Conservation (phyloP, 1,140 invertebrate species). For the Drosophila tsacasi region DNA sequence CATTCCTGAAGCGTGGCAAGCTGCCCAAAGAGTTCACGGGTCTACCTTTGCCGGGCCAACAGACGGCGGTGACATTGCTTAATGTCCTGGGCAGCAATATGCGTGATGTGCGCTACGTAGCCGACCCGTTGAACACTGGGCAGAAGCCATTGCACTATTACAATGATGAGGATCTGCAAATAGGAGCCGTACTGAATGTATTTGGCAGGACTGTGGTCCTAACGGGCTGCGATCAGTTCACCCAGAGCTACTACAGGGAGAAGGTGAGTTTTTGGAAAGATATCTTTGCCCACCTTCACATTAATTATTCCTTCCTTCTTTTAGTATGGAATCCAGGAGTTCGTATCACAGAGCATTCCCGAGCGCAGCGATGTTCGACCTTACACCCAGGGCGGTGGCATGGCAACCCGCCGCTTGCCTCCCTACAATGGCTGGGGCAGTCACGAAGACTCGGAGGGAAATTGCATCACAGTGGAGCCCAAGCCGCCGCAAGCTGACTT, state of each 20-base stretch:
- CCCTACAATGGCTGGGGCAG: constrained; percentile 96
- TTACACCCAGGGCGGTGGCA: constrained; percentile 70
- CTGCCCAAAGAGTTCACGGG: constrained; percentile 89
- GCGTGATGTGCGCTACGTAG: constrained; percentile 87
- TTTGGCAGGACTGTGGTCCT: constrained; percentile 93
- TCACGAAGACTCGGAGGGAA: constrained; percentile 94
- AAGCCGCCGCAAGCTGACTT: constrained; percentile 91
- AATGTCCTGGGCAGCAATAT: constrained; percentile 89
- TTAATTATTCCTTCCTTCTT: background rate
- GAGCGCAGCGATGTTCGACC: constrained; percentile 80
- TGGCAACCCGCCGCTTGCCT: constrained; percentile 87
- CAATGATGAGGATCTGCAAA: constrained; percentile 89
- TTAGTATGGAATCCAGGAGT: constrained; percentile 86
- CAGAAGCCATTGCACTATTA: constrained; percentile 87
- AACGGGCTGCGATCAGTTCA: constrained; percentile 94
- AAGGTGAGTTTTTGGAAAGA: constrained; percentile 68
- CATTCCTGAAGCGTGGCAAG: constrained; percentile 91
- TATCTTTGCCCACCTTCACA: too few species aligned
- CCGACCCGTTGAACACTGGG: constrained; percentile 87
- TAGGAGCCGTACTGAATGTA: constrained; percentile 92
- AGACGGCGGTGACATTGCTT: constrained; percentile 88
- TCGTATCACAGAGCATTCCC: constrained; percentile 87
- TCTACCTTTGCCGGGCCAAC: constrained; percentile 87
- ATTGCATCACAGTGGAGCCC: constrained; percentile 91
- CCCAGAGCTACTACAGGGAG: constrained; percentile 93